Evolutionary conservation across 2,113 vertebrate species (phyloP).

Genomic region (Larimichthys polyactis): DNA sequence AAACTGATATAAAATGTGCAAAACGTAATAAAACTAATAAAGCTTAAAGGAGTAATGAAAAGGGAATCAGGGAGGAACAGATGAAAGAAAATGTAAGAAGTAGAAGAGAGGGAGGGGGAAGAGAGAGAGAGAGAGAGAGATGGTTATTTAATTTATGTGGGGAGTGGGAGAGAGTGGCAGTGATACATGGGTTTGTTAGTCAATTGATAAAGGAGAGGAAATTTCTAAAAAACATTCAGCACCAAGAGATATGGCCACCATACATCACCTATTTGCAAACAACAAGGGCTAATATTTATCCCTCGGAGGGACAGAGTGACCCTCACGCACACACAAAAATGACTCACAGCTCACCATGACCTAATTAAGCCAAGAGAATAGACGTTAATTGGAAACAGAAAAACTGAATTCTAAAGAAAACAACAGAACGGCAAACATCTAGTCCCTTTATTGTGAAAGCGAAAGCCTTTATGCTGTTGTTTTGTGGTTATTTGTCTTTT

Average conservation of each 20-base stretch:
- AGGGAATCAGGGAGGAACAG: slow-evolving; percentile 56
- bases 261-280: slow-evolving; percentile 95
- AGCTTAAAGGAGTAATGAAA: slow-evolving; percentile 65
- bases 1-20: slow-evolving; percentile 18
- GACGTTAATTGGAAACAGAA: slow-evolving; percentile 75
- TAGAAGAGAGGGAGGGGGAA: slow-evolving; percentile 8
- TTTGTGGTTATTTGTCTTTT: background rate
- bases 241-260: slow-evolving; percentile 92
- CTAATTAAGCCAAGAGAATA: slow-evolving; percentile 81
- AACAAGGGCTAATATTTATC: slow-evolving; percentile 89
- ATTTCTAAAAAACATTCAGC: slow-evolving; percentile 98
- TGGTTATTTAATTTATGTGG: slow-evolving; percentile 95
- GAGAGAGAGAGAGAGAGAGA: slow-evolving; percentile 38
- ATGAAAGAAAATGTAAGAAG: slow-evolving; percentile 51
- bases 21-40: slow-evolving; percentile 61
- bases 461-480: slow-evolving; percentile 36
- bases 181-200: slow-evolving; percentile 98
- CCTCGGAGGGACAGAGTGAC: slow-evolving; percentile 85
- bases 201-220: slow-evolving; percentile 99
- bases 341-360: slow-evolving; percentile 58
- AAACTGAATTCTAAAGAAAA: slow-evolving; percentile 36
- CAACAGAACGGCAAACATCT: slow-evolving; percentile 45
- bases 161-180: slow-evolving; percentile 92
- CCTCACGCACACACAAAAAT: slow-evolving; percentile 47
- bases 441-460: slow-evolving; percentile 51